Conservation (phyloP, 2,113 vertebrate species). For the Fulmarus glacialis region DNA sequence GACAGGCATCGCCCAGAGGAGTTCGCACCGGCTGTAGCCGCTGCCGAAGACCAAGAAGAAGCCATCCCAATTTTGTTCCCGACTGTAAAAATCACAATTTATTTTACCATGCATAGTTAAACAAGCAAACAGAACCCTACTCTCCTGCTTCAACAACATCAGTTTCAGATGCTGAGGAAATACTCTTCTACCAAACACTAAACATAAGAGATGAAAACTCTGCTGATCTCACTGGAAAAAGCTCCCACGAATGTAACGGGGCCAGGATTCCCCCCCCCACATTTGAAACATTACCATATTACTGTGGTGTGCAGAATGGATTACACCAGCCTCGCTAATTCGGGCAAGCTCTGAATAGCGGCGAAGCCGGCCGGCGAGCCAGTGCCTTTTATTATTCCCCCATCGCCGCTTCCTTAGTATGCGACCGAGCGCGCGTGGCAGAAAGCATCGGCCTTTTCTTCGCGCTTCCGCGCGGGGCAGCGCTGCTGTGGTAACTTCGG, state of each 20-base stretch:
- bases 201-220: not conserved
- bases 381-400: slow-evolving; percentile 1
- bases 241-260: fast-evolving
- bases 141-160: not conserved
- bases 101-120: not conserved
- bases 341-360: not conserved
- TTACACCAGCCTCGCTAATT: not conserved
- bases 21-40: not conserved
- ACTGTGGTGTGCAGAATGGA: not conserved
- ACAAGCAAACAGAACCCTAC: not conserved
- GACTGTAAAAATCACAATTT: not conserved
- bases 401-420: not conserved
- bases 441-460: not conserved
- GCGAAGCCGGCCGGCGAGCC: not conserved
- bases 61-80: not conserved
- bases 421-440: not conserved
- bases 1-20: not conserved
- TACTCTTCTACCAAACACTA: not conserved
- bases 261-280: not conserved
- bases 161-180: not conserved
- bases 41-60: not conserved
- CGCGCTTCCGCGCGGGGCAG: not conserved
- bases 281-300: not conserved
- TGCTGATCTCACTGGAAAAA: not conserved
- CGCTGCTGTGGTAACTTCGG: not conserved